phyloP scores from a whole-genome alignment of 2,888 invertebrate species.

The Megastigmus dorsalis region DNA sequence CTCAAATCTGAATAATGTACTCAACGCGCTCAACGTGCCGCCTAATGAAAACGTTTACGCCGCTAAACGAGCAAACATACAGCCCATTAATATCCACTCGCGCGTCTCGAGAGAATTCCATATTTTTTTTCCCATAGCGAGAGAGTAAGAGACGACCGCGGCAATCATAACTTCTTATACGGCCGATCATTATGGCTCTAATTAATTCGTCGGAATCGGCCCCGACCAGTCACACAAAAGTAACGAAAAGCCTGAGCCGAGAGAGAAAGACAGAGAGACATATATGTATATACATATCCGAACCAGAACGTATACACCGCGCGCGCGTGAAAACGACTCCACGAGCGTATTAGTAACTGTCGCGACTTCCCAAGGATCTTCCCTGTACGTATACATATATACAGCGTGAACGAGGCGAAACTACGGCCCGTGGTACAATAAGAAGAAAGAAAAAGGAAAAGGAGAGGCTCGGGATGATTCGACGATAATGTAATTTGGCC shows the following conservation, averaged over 20 bases:
- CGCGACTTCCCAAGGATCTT: conserved; percentile 28
- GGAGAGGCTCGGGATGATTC: conserved; percentile 10
- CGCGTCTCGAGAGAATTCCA: no score
- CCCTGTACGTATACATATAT: no score
- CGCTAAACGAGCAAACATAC: conserved; percentile 27
- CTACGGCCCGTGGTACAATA: not conserved
- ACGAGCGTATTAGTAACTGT: conserved; percentile 39
- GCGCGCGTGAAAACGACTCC: not conserved
- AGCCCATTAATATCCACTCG: conserved; percentile 12
- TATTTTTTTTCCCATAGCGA: not conserved
- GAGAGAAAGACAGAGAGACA: no score
- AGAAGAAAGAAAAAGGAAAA: not conserved
- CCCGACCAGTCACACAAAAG: no score
- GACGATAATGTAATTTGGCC: conserved; percentile 49
- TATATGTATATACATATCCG: no score
- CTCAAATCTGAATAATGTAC: no score
- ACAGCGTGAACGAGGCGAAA: no score
- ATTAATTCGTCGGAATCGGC: conserved; percentile 38
- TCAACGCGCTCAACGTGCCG: no score
- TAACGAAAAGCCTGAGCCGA: not conserved
- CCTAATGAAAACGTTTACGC: conserved; percentile 21
- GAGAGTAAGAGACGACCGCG: not conserved
- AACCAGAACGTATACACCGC: no score
- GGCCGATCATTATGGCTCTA: conserved; percentile 23
- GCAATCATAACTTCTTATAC: conserved; percentile 24